Conservation (phyloP, 2,113 vertebrate genomes). For the Ictalurus furcatus region DNA sequence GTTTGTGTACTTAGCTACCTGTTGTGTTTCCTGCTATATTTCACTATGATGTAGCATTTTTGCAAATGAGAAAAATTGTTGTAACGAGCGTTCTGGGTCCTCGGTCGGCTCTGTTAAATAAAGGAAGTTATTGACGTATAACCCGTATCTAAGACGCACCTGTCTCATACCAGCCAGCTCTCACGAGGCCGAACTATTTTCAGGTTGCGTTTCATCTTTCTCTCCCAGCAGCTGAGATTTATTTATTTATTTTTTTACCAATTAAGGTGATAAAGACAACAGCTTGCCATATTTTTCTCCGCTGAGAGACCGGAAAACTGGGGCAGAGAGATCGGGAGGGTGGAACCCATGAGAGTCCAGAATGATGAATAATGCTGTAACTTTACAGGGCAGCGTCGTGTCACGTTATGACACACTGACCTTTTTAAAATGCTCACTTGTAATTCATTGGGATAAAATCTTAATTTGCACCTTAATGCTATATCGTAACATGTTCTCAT, state of each 20-base stretch:
- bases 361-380: constrained; percentile 44
- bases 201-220: constrained; percentile 48
- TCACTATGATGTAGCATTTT: constrained; percentile 1
- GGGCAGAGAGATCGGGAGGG: constrained; percentile 27
- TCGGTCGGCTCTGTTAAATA: not conserved
- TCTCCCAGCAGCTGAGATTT: constrained; percentile 32
- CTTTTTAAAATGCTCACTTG: constrained; percentile 7
- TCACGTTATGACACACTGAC: constrained; percentile 41
- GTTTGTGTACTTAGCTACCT: not conserved
- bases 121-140: constrained; percentile 17
- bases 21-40: not conserved
- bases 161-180: constrained; percentile 13
- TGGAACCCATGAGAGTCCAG: constrained; percentile 22
- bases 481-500: not conserved
- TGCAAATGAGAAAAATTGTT: not conserved
- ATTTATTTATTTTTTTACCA: constrained; percentile 29
- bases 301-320: constrained; percentile 34
- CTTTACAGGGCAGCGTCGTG: constrained; percentile 36
- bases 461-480: constrained; percentile 23
- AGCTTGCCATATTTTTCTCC: constrained; percentile 42
- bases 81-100: not conserved
- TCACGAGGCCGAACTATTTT: constrained; percentile 40
- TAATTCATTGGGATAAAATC: constrained; percentile 37
- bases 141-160: constrained; percentile 14
- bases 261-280: constrained; percentile 53